A percentile compares a stretch with the other conserved stretches of the same genome.
phyloP scores from a whole-genome alignment of 2,797 vertebrate genomes.

The Meda fulgida region DNA sequence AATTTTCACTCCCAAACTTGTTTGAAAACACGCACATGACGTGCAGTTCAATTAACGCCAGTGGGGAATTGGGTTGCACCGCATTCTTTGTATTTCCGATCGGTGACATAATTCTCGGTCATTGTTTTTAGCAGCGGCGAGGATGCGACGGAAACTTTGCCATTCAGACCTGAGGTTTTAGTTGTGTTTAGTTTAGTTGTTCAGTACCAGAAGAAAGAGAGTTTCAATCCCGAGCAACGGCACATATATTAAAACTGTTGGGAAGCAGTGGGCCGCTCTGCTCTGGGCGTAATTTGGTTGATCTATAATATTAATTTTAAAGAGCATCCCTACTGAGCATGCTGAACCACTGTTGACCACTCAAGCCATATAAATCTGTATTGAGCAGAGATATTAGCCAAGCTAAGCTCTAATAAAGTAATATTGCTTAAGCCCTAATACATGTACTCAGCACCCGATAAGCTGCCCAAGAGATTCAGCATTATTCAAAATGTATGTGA shows the following conservation, averaged over 20 bases:
- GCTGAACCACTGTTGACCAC: constrained; percentile 67
- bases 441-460: constrained; percentile 70
- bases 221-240: constrained; percentile 46
- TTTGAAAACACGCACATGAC: constrained; percentile 36
- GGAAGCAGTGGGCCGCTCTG: constrained; percentile 53
- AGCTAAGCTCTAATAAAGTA: constrained; percentile 72
- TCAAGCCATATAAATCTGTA: constrained; percentile 70
- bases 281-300: constrained; percentile 63
- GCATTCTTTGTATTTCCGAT: constrained; percentile 43
- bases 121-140: constrained; percentile 9
- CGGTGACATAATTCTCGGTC: constrained; percentile 32
- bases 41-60: constrained; percentile 32
- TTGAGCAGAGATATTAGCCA: constrained; percentile 69
- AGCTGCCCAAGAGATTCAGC: constrained; percentile 68
- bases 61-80: constrained; percentile 53
- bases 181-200: constrained; percentile 57
- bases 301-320: constrained; percentile 69
- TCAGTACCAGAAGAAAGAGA: constrained; percentile 45
- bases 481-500: constrained; percentile 67
- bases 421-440: constrained; percentile 70
- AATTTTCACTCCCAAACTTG: constrained; percentile 37
- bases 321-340: constrained; percentile 63
- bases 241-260: constrained; percentile 54
- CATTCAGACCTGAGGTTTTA: constrained; percentile 39
- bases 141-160: constrained; percentile 18